These are phyloP conservation scores for Ciona savignyi DNA, from an alignment of 23 tunicate genomes.

Conservation along the genomic window DNA sequence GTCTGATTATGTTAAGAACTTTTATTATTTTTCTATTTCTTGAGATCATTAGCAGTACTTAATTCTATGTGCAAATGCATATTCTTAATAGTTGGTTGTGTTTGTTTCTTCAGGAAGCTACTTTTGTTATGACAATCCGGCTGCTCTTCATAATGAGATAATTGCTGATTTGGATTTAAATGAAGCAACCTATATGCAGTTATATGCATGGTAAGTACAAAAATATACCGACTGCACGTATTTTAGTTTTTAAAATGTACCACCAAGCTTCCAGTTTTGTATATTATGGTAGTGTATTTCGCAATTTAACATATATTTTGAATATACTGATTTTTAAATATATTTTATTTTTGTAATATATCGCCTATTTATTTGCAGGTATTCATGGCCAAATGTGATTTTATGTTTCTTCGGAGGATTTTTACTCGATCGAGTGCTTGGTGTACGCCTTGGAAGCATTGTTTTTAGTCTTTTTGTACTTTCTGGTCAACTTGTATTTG, in stretches of 20 bases:
- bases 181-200: conserved; percentile 80
- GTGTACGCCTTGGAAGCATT: conserved; percentile 41
- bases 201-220: conserved; percentile 91
- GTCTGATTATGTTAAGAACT: no score
- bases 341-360: no score
- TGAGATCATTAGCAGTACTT: no score
- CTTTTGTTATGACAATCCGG: conserved; percentile 95
- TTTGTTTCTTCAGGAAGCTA: conserved; percentile 67
- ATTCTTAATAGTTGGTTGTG: background rate
- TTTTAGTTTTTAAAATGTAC: no score
- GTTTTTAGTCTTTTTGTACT: conserved; percentile 34
- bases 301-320: no score
- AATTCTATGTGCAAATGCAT: background rate
- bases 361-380: no score
- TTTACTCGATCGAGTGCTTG: conserved; percentile 44
- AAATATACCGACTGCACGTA: no score
- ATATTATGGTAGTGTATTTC: no score
- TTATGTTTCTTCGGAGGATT: conserved; percentile 58
- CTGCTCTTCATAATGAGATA: conserved; percentile 86
- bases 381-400: no score
- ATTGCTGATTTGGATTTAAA: conserved; percentile 55
- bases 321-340: no score
- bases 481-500: conserved; percentile 43
- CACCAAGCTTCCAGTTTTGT: no score
- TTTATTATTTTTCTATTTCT: no score